phyloP scores from a whole-genome alignment of 2,797 vertebrate species.

The Cuculus canorus region DNA sequence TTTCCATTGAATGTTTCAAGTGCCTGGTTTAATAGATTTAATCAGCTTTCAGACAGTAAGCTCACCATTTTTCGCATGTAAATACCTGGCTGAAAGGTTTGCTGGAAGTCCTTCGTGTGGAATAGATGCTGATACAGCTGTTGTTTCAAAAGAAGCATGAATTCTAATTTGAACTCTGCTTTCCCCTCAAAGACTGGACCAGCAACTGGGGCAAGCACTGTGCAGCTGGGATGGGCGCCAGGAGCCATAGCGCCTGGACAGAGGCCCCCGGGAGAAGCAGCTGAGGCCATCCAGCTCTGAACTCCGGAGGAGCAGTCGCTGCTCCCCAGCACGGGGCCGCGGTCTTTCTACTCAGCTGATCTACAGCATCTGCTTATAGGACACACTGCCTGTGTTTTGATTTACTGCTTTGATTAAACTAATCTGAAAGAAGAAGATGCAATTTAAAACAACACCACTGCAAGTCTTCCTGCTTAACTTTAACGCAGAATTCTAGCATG shows the following conservation, averaged over 20 bases:
- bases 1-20: background rate
- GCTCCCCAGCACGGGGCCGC: background rate
- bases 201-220: background rate
- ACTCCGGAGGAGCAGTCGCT: background rate
- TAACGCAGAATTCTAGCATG: background rate
- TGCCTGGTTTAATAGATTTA: background rate
- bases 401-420: background rate
- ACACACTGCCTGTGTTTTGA: background rate
- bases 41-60: background rate
- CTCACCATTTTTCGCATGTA: background rate
- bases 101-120: background rate
- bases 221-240: accelerated
- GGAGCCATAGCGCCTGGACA: background rate
- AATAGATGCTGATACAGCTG: background rate
- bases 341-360: background rate
- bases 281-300: background rate
- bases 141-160: background rate
- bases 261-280: background rate
- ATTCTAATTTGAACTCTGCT: background rate
- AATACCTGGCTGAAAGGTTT: background rate
- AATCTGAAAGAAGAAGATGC: background rate
- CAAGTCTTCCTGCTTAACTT: background rate
- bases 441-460: background rate
- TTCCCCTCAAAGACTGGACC: background rate
- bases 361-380: background rate